A percentile compares a stretch with the other conserved stretches of the same genome.
Conservation (phyloP, 2,888 invertebrate species). For the Dilophus febrilis region DNA sequence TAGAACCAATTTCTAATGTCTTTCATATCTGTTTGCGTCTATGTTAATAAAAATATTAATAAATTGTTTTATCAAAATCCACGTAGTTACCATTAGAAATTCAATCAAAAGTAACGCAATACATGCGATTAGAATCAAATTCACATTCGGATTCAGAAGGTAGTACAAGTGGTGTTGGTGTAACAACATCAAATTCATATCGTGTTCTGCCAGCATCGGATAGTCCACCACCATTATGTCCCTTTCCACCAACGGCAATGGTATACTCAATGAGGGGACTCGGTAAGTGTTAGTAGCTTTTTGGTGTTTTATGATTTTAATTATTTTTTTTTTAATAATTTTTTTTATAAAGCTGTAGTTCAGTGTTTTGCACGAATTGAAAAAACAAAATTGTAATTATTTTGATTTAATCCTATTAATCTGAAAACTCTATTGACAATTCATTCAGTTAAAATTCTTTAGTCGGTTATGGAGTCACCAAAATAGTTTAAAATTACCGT, state of each 20-base stretch:
- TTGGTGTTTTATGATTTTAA: constrained; percentile 17
- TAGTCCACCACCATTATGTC: constrained; percentile 28
- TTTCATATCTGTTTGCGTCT: too few relatives aligned
- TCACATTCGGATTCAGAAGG: constrained; percentile 31
- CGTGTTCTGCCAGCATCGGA: constrained; percentile 31
- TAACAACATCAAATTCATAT: constrained; percentile 27
- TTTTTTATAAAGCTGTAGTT: too few relatives aligned
- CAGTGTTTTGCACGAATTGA: too few relatives aligned
- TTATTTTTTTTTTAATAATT: background rate
- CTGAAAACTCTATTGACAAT: too few relatives aligned
- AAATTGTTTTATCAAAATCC: too few relatives aligned
- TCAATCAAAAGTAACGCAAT: constrained; percentile 73
- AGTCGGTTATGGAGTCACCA: too few relatives aligned
- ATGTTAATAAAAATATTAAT: too few relatives aligned
- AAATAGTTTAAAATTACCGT: too few relatives aligned
- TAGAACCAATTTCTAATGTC: too few relatives aligned
- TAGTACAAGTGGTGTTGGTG: constrained; percentile 28
- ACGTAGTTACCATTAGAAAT: constrained; percentile 77
- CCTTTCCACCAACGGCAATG: constrained; percentile 75
- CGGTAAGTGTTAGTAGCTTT: constrained; percentile 32
- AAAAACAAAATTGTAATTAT: too few relatives aligned
- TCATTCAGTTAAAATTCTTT: too few relatives aligned
- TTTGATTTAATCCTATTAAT: too few relatives aligned
- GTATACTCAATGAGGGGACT: constrained; percentile 43
- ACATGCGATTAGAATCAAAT: constrained; percentile 32